A percentile compares a stretch with the other conserved stretches of the same genome.
These are phyloP conservation scores for Chaetura pelagica DNA, from an alignment of 2,113 vertebrate species.

Conservation along the genomic window DNA sequence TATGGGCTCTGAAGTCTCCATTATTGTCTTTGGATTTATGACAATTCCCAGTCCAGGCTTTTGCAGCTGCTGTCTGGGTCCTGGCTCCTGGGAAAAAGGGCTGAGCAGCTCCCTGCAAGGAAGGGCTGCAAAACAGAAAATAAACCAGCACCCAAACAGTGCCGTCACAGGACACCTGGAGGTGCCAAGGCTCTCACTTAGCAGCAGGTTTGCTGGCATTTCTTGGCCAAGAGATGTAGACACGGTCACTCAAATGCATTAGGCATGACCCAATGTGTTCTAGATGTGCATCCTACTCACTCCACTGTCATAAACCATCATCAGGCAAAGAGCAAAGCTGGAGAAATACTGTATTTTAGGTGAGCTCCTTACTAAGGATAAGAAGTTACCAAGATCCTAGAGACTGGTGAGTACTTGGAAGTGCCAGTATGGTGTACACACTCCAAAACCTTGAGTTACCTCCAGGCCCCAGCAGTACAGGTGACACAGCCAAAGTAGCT, in stretches of 20 bases:
- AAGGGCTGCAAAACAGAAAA: background rate
- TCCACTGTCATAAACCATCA: background rate
- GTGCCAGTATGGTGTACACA: accelerated
- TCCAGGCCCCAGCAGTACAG: background rate
- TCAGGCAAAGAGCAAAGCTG: background rate
- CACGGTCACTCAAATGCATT: background rate
- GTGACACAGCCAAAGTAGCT: background rate
- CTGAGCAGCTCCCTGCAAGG: background rate
- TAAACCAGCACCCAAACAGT: background rate
- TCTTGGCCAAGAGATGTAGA: background rate
- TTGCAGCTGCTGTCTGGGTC: background rate
- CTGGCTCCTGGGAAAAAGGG: background rate
- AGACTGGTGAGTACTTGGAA: background rate
- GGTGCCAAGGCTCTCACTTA: background rate
- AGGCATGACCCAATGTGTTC: background rate
- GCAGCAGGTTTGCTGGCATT: background rate
- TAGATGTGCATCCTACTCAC: background rate
- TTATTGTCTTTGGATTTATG: conserved; percentile 39
- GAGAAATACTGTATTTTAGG: background rate
- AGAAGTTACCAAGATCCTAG: background rate
- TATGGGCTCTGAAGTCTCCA: background rate
- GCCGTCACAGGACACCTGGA: background rate
- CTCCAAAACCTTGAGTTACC: background rate
- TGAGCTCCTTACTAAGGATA: background rate
- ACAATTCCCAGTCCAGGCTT: background rate